These are phyloP conservation scores for Agonopterix arenella DNA, from an alignment of 2,888 invertebrate genomes.

Conservation along the genomic window DNA sequence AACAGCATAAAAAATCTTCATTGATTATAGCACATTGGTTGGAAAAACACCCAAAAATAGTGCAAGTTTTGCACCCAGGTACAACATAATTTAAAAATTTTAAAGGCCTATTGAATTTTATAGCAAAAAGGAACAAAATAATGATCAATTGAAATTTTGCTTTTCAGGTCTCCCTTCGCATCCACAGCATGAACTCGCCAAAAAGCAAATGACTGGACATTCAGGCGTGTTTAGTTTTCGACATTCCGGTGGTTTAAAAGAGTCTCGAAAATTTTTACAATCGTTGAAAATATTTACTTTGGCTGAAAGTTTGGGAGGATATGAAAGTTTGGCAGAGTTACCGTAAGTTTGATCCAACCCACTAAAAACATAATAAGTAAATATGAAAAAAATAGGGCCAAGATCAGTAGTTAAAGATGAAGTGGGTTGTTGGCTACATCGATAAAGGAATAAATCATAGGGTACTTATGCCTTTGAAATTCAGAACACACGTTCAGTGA, in stretches of 20 bases:
- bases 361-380: not conserved
- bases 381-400: not conserved
- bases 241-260: conserved; percentile 84
- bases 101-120: not conserved
- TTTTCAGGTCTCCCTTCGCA: conserved; percentile 86
- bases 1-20: conserved; percentile 88
- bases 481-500: not conserved
- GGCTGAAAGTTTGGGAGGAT: conserved; percentile 97
- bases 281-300: conserved; percentile 87
- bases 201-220: conserved; percentile 89
- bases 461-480: no score
- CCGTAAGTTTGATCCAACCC: conserved; percentile 81
- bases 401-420: not conserved
- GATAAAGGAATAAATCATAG: no score
- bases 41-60: conserved; percentile 86
- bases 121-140: not conserved
- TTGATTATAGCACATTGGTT: conserved; percentile 88
- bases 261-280: conserved; percentile 85
- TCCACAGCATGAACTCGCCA: conserved; percentile 88
- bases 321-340: conserved; percentile 95
- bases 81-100: conserved; percentile 13
- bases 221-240: conserved; percentile 96
- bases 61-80: conserved; percentile 90
- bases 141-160: not conserved
- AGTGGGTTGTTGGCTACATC: no score